Conservation (phyloP, 2,888 invertebrate species). For the Agriopis aurantiaria region DNA sequence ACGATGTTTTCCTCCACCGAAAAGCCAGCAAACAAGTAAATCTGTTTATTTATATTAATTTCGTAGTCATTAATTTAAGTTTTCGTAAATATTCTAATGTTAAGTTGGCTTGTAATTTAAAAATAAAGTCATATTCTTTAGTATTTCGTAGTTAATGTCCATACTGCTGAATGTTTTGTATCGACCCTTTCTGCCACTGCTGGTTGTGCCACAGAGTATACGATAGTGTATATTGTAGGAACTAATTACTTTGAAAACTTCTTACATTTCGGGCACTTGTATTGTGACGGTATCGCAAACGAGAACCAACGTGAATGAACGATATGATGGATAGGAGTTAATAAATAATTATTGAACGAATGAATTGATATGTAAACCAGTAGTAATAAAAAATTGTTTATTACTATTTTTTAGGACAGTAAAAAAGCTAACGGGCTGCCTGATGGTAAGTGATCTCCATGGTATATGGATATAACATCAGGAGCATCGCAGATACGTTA, state of each 20-base stretch:
- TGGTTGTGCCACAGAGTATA: slow-evolving; percentile 5
- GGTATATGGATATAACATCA: too few relatives aligned
- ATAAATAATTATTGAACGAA: background rate
- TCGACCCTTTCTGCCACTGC: slow-evolving; percentile 1
- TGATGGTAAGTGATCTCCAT: too few relatives aligned
- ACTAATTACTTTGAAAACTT: slow-evolving; percentile 21
- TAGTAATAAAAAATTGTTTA: background rate
- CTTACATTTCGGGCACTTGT: slow-evolving; percentile 23
- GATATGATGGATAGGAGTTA: background rate
- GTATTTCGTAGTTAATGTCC: background rate
- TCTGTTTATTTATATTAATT: background rate
- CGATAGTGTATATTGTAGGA: background rate
- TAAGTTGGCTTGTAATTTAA: too few relatives aligned
- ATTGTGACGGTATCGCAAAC: background rate
- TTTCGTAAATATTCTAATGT: too few relatives aligned
- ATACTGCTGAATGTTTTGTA: background rate
- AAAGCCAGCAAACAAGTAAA: too few relatives aligned
- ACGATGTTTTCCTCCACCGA: too few relatives aligned
- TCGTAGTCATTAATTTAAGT: too few relatives aligned
- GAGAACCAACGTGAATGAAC: background rate
- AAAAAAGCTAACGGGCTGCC: too few relatives aligned
- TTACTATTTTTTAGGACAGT: too few relatives aligned
- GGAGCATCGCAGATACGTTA: too few relatives aligned
- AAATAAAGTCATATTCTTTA: too few relatives aligned
- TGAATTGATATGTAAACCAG: background rate